A percentile compares a stretch with the other conserved stretches of the same genome.
Evolutionary conservation across 2,888 invertebrate species (phyloP).

Genomic region (Timandra comae): DNA sequence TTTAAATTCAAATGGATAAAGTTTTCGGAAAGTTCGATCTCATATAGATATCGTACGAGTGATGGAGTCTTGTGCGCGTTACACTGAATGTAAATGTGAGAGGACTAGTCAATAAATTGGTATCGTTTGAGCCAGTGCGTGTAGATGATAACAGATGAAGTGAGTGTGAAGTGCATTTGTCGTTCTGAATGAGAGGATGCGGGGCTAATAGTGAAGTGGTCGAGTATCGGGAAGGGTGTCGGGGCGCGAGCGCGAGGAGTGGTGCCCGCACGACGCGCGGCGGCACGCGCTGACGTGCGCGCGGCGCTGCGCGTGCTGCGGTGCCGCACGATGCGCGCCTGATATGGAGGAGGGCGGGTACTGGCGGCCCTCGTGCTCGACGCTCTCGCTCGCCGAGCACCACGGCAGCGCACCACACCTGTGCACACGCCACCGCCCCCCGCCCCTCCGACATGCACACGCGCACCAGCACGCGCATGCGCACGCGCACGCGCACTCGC

Average conservation of each 20-base stretch:
- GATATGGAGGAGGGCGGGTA: conserved; percentile 73
- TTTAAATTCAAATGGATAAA: conserved; percentile 7
- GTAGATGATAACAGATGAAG: conserved; percentile 15
- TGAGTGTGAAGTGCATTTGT: conserved; percentile 25
- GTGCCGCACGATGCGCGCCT: conserved; percentile 74
- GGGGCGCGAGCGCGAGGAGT: conserved; percentile 73
- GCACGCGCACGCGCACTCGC: conserved; percentile 41
- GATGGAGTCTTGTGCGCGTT: conserved; percentile 47
- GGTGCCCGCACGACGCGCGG: conserved; percentile 74
- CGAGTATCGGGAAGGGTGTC: conserved; percentile 67
- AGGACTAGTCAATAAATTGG: conserved; percentile 28
- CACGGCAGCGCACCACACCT: conserved; percentile 67
- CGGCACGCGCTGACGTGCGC: conserved; percentile 74
- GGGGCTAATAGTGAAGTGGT: conserved; percentile 50
- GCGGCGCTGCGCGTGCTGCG: conserved; percentile 73
- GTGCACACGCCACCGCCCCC: conserved; percentile 66
- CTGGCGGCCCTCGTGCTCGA: conserved; percentile 72
- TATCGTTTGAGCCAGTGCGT: conserved; percentile 3
- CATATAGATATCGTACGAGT: conserved; percentile 27
- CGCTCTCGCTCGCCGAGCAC: conserved; percentile 69
- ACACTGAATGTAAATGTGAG: conserved; percentile 26
- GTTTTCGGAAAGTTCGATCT: conserved; percentile 39
- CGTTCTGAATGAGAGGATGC: conserved; percentile 60
- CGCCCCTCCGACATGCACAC: conserved; percentile 47
- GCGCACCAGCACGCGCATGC: conserved; percentile 43